Evolutionary conservation across 2,888 invertebrate genomes (phyloP).

Genomic region (Ectemnius lituratus): DNA sequence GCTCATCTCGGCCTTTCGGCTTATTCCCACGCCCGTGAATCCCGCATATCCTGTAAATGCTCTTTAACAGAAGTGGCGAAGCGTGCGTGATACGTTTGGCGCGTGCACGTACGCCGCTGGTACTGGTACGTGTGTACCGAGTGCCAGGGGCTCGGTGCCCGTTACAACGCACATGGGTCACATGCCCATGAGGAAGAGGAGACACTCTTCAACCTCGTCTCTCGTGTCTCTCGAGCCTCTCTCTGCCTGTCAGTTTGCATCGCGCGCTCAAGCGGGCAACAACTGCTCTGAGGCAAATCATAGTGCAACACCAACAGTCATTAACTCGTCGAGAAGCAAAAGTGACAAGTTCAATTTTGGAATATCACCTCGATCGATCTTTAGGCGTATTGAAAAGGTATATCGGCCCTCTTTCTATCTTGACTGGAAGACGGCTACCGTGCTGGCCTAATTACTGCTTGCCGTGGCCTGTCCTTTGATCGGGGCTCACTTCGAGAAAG

Average conservation of each 20-base stretch:
- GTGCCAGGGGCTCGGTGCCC: slow-evolving; percentile 43
- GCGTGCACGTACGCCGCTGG: slow-evolving; percentile 9
- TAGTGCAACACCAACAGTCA: neutral
- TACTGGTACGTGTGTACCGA: slow-evolving; percentile 4
- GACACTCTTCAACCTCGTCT: slow-evolving; percentile 11
- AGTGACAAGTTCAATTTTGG: neutral
- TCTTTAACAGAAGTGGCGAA: slow-evolving; percentile 7
- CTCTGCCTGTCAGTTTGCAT: slow-evolving; percentile 39
- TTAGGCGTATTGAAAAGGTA: neutral
- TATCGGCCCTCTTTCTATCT: neutral
- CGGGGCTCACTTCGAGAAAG: neutral
- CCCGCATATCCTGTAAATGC: slow-evolving; percentile 1
- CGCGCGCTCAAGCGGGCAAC: slow-evolving; percentile 58
- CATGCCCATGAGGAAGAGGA: slow-evolving; percentile 29
- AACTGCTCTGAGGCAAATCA: slow-evolving; percentile 5
- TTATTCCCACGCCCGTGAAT: slow-evolving; percentile 35
- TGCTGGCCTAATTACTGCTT: neutral
- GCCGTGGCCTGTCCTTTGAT: neutral
- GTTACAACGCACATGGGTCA: slow-evolving; percentile 52
- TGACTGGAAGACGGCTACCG: neutral
- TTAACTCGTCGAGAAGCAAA: neutral
- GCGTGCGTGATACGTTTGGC: slow-evolving; percentile 18
- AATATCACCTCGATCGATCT: neutral
- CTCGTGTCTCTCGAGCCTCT: slow-evolving; percentile 25
- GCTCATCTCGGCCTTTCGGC: neutral